phyloP scores from a whole-genome alignment of 2,113 vertebrate species.

The Rhynchomys soricoides region DNA sequence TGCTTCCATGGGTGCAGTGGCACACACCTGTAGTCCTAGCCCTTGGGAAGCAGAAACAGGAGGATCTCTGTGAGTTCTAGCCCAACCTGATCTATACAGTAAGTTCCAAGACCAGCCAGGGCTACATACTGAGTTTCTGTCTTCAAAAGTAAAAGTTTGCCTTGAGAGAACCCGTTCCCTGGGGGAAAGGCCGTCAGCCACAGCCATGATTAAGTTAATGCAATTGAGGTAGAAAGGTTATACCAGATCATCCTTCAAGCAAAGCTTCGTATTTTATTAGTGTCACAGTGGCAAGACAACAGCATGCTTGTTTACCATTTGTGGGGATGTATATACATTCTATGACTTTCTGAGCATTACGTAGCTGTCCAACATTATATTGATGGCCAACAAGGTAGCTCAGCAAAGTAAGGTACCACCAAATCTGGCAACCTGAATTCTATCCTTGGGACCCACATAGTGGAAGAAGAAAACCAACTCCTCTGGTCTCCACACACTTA shows the following conservation, averaged over 20 bases:
- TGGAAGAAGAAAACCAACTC: background rate
- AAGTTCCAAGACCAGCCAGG: background rate
- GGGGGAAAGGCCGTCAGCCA: conserved; percentile 16
- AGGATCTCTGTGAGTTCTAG: background rate
- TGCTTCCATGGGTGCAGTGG: background rate
- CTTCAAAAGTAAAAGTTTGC: background rate
- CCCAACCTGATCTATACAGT: background rate
- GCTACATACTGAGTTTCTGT: background rate
- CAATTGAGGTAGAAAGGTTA: conserved; percentile 34
- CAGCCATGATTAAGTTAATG: conserved; percentile 54
- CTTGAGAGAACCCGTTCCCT: conserved; percentile 35
- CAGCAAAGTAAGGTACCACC: background rate
- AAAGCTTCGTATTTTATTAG: conserved; percentile 33
- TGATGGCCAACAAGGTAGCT: background rate
- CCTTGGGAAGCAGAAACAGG: background rate
- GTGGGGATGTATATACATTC: background rate
- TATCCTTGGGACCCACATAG: background rate
- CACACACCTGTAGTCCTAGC: background rate
- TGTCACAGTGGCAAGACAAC: background rate
- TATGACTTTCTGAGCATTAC: background rate
- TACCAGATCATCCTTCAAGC: background rate
- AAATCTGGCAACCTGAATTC: background rate
- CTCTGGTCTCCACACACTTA: background rate
- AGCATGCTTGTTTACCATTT: background rate
- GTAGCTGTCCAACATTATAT: conserved; percentile 5